Evolutionary conservation across 92 coral and sea anemone genomes (phyloP), one percentile per base, ranked within the genome.

Genomic region (Phenganax subtilis): DNA sequence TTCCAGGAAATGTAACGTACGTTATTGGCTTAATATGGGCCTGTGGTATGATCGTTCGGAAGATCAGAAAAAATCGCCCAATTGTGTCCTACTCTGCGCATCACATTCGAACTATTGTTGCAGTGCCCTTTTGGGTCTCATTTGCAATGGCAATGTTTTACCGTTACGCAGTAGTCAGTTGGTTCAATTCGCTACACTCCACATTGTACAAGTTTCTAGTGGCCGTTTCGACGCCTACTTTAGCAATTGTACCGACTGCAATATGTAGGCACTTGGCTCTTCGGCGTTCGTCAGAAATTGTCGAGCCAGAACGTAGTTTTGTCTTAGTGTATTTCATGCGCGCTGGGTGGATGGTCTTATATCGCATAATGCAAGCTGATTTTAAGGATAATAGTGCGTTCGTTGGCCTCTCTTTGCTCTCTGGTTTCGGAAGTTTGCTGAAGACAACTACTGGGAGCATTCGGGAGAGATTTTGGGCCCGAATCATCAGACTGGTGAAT

Each of bases 301-400:
- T 81, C 6, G 88, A 89, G 37, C 87, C 90, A 15, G 92, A 90
- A 0, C 77, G 75, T 0, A 72, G 85, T 7, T 58, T 89, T 74
- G 84, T 78, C 55, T 54, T 89, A 0, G 88, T 84, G n/a, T 77
- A 85, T 37, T 51, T 57, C 10, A 28, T 85, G 10, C 90, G 82
- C 62, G 87, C 86, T 15, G 81, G 53, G 0, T 60, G 85, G 11
- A 87, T 90, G 9, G 16, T 85, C 3, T 85, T 88, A 0, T 89
- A 85, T 53, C 89, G 96, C 11, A 82, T 85, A 12, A 81, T 91
- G 88, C 96, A 89, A 71, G 92, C 92, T 5, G 90, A 91, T 54
- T 75, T 91, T 63, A 84, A 83, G 8, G 87, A 85, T 31, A 80
- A 87, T 20, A 87, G 25, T 44, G 31, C 81, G 6, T 89, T 84